Conservation (phyloP, 2,113 vertebrate species). For the Pteruthius melanotis region DNA sequence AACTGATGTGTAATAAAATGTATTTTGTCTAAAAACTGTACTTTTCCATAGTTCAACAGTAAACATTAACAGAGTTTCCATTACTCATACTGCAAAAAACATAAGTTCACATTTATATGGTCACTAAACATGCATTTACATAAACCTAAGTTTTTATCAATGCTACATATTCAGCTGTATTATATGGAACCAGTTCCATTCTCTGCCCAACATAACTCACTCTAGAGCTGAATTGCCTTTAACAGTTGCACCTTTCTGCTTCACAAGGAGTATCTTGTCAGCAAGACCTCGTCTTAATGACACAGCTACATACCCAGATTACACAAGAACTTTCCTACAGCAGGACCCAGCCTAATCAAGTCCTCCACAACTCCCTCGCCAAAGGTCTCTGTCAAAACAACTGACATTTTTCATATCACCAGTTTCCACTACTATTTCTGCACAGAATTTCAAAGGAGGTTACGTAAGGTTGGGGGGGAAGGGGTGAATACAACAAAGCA, state of each 20-base stretch:
- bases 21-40: not conserved
- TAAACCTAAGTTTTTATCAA: not conserved
- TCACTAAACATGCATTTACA: not conserved
- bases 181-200: not conserved
- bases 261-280: not conserved
- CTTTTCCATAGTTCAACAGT: not conserved
- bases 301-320: not conserved
- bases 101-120: not conserved
- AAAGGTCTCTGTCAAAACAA: not conserved
- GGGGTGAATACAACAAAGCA: not conserved
- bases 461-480: not conserved
- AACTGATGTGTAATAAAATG: not conserved
- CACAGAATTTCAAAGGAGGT: not conserved
- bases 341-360: not conserved
- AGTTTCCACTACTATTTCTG: not conserved
- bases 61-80: conserved; percentile 38
- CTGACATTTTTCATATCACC: not conserved
- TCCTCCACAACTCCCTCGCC: not conserved
- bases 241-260: not conserved
- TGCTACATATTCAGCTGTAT: not conserved
- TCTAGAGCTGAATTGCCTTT: not conserved
- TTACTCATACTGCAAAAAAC: conserved; percentile 16
- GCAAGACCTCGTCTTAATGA: not conserved
- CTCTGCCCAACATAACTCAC: not conserved
- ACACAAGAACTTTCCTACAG: not conserved